Evolutionary conservation across 2,888 invertebrate genomes (phyloP), one percentile per base, ranked within the genome.

Genomic region (Cerastis rubricosa): DNA sequence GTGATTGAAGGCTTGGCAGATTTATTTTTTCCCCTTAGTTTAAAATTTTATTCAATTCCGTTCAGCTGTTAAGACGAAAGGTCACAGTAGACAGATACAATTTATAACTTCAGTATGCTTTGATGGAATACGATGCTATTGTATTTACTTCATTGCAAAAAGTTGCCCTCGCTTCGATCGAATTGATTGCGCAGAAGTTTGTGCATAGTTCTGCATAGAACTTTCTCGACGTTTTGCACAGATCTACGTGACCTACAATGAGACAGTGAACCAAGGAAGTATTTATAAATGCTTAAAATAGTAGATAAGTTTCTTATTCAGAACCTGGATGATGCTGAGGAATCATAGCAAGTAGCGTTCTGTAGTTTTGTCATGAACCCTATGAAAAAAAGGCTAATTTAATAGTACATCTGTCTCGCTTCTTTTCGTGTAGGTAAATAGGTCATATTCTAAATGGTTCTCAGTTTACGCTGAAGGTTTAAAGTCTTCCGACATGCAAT

Each of bases 171-270:
- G 45, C 22, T 45, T 65, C 54, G 14, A 70, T 54, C 47, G 35
- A 70, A 70, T 49, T 61, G 59, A 54, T 66, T 76, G 43, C 81
- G 70, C 29, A 43, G 14, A 80, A 80, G n/a, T 76, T 70, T 49
- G n/a, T 57, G 43, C 66, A 76, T 54, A 75, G 69, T 81, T 76
- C 54, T 51, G 54, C 22, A 19, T 8, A 47, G 57, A 81, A 76
- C 59, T 80, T 70, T 25, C 8, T n/a, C 47, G 7, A 29, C 4
- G 51, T 25, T 74, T 47, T 68, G 35, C 40, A 51, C 22, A 35
- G 25, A 35, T 57, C 35, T 35, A 11, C 22, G 49, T 35, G 19
- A 51, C n/a, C 7, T 5, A 8, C 29, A 49, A 49, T 25, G 29
- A 47, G 11, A n/a, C 49, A 19, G 43, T 43, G 14, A 22, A 22